A percentile compares a stretch with the other conserved stretches of the same genome.
Conservation (phyloP, 2,797 vertebrate genomes). For the Holocentrus rufus region DNA sequence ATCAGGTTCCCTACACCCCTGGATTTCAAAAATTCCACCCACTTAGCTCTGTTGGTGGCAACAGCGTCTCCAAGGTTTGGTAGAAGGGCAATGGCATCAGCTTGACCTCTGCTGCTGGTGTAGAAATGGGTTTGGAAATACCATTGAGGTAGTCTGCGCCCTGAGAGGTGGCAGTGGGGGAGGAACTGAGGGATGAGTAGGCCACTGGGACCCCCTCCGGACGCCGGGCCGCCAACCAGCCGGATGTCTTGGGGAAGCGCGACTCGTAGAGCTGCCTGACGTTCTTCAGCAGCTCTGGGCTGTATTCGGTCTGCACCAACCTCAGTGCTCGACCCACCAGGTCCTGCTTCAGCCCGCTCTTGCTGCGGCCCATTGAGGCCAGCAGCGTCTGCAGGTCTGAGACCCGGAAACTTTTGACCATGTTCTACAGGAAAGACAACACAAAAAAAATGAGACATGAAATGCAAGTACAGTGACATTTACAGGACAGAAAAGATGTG, state of each 20-base stretch:
- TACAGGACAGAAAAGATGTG: not conserved
- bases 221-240: constrained; percentile 83
- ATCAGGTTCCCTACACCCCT: not conserved
- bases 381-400: constrained; percentile 98
- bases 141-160: constrained; percentile 97
- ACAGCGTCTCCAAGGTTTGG: constrained; percentile 92
- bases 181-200: constrained; percentile 81
- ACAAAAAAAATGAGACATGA: constrained; percentile 22
- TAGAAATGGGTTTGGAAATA: constrained; percentile 83
- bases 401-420: constrained; percentile 99
- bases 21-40: constrained; percentile 65
- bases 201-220: constrained; percentile 79
- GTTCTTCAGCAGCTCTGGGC: constrained; percentile 97
- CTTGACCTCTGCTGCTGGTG: constrained; percentile 90
- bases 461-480: not conserved
- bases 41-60: constrained; percentile 96
- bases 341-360: constrained; percentile 98
- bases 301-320: constrained; percentile 97
- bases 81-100: constrained; percentile 96
- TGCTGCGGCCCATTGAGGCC: constrained; percentile 98
- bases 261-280: constrained; percentile 98
- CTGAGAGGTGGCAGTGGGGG: constrained; percentile 80
- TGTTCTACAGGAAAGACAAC: constrained; percentile 83
- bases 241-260: constrained; percentile 90
- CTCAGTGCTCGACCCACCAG: constrained; percentile 94